Percentiles rank a stretch among this genome's conserved stretches.
phyloP scores from a whole-genome alignment of 2,113 vertebrate species.

The Formicarius rufipectus region DNA sequence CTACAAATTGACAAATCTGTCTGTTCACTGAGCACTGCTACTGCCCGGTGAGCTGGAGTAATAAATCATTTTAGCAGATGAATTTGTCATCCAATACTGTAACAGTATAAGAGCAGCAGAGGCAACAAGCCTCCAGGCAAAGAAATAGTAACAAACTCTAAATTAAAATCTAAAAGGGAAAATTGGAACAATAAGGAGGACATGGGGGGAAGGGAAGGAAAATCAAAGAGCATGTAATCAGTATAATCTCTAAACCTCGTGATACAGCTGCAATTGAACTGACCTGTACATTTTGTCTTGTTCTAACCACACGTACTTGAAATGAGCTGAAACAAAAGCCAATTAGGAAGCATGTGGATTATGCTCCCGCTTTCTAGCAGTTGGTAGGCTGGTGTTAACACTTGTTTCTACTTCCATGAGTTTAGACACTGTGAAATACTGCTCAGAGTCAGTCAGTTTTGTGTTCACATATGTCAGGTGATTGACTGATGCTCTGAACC shows the following conservation, averaged over 20 bases:
- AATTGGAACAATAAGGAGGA: background rate
- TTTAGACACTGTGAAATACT: constrained; percentile 20
- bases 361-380: constrained; percentile 1
- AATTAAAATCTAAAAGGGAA: constrained; percentile 42
- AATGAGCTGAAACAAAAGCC: constrained; percentile 37
- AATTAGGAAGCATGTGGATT: background rate
- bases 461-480: background rate
- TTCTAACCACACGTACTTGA: background rate
- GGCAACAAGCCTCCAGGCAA: constrained; percentile 43
- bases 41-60: constrained; percentile 24
- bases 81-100: constrained; percentile 58
- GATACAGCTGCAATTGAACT: constrained; percentile 30
- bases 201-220: background rate
- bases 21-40: constrained; percentile 40
- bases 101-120: constrained; percentile 9
- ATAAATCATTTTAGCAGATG: constrained; percentile 70
- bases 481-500: constrained; percentile 14
- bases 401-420: background rate
- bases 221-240: constrained; percentile 10
- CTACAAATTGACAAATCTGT: constrained; percentile 43
- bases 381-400: constrained; percentile 31
- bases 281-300: constrained; percentile 41
- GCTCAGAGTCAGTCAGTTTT: background rate
- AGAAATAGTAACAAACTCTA: background rate
- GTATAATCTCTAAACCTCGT: constrained; percentile 44